phyloP scores from a whole-genome alignment of 2,888 invertebrate genomes.

The Volucella zonaria region DNA sequence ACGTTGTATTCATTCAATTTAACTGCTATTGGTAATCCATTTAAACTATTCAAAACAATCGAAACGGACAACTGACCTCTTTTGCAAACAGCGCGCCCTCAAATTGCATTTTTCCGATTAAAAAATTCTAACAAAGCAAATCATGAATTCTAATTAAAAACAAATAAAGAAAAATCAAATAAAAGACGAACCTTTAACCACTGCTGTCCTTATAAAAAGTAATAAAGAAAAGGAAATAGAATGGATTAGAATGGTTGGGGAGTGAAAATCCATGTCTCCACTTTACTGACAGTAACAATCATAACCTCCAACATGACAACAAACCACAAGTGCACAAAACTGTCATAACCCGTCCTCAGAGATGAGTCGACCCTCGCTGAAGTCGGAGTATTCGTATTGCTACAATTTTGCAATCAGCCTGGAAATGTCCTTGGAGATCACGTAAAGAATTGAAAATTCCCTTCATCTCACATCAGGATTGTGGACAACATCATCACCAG shows the following conservation, averaged over 20 bases:
- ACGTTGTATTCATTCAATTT: not conserved
- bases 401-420: constrained; percentile 75
- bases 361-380: constrained; percentile 8
- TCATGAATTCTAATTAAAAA: constrained; percentile 58
- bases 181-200: not conserved
- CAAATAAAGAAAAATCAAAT: constrained; percentile 30
- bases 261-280: constrained; percentile 30
- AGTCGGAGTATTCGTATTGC: constrained; percentile 42
- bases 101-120: constrained; percentile 44
- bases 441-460: constrained; percentile 76
- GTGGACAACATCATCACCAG: constrained; percentile 61
- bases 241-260: not conserved
- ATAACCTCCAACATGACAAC: constrained; percentile 56
- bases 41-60: constrained; percentile 41
- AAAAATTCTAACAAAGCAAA: constrained; percentile 23
- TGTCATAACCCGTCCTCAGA: constrained; percentile 42
- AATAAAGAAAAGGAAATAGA: constrained; percentile 53
- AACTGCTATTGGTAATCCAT: not conserved
- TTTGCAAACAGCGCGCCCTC: constrained; percentile 1
- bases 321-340: constrained; percentile 64
- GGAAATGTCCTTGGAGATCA: constrained; percentile 75
- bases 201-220: constrained; percentile 45
- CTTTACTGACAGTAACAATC: constrained; percentile 70
- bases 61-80: constrained; percentile 23
- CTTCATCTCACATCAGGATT: constrained; percentile 64